Evolutionary conservation across 2,888 invertebrate species (phyloP).

Genomic region (Archips xylosteana): DNA sequence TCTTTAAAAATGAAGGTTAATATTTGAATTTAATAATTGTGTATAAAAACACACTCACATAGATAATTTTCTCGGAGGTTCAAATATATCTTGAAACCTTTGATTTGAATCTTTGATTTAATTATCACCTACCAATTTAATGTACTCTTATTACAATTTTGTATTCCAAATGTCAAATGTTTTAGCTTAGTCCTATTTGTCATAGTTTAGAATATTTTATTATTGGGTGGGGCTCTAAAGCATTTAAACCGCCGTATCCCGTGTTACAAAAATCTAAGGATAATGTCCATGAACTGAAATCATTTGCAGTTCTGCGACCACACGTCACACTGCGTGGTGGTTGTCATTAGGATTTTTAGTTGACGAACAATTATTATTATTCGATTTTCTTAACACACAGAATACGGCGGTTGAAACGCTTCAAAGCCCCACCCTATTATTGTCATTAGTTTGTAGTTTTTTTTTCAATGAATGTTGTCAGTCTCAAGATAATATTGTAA

Average conservation of each 20-base stretch:
- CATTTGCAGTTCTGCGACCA: too few relatives aligned
- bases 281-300: too few relatives aligned
- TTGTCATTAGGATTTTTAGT: too few relatives aligned
- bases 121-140: conserved; percentile 61
- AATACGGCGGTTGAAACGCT: too few relatives aligned
- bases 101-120: conserved; percentile 73
- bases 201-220: conserved; percentile 60
- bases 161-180: conserved; percentile 65
- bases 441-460: conserved; percentile 63
- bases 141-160: conserved; percentile 46
- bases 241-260: too few relatives aligned
- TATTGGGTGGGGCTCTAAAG: conserved; percentile 38
- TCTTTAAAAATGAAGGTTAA: neutral
- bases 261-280: too few relatives aligned
- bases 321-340: too few relatives aligned
- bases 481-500: conserved; percentile 68
- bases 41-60: conserved; percentile 42
- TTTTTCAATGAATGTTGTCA: conserved; percentile 59
- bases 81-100: conserved; percentile 53
- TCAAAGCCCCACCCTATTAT: conserved; percentile 43
- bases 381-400: too few relatives aligned
- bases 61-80: conserved; percentile 79
- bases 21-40: conserved; percentile 5
- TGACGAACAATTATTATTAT: too few relatives aligned
- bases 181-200: conserved; percentile 63